Conservation (phyloP, 2,113 vertebrate species). For the Podarcis raffonei region DNA sequence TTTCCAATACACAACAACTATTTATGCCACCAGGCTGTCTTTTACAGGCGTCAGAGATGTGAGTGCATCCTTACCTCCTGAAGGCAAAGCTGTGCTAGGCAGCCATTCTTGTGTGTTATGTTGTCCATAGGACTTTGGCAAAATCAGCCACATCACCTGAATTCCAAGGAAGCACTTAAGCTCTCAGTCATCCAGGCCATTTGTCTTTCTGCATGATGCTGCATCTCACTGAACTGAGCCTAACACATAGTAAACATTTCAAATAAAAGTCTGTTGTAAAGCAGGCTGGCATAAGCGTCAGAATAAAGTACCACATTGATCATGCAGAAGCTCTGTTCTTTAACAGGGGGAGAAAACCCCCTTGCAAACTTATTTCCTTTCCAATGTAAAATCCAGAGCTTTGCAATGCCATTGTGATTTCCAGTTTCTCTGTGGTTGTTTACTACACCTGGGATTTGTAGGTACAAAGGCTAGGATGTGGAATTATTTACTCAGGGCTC, state of each 20-base stretch:
- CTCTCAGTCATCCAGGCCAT: not conserved
- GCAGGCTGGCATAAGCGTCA: not conserved
- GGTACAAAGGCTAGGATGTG: not conserved
- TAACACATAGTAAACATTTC: not conserved
- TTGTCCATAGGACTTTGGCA: not conserved
- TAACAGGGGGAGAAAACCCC: not conserved
- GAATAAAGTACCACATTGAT: not conserved
- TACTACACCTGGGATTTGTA: constrained; percentile 35
- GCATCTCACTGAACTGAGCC: not conserved
- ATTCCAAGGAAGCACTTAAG: not conserved
- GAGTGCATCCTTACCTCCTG: not conserved
- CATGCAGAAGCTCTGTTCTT: not conserved
- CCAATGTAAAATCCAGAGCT: constrained; percentile 8
- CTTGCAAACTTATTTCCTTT: not conserved
- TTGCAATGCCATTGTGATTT: constrained; percentile 13
- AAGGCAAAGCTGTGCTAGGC: not conserved
- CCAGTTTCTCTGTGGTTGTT: constrained; percentile 26
- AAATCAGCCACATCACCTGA: not conserved
- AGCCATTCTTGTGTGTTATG: not conserved
- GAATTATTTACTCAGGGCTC: constrained; percentile 11
- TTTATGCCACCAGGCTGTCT: not conserved
- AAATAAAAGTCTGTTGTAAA: not conserved
- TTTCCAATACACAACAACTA: not conserved
- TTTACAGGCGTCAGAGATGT: not conserved
- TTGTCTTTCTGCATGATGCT: not conserved